Percentiles rank a stretch among this genome's conserved stretches.
These are phyloP conservation scores for Barypeithes pellucidus DNA, from an alignment of 2,888 invertebrate species.

Conservation along the genomic window DNA sequence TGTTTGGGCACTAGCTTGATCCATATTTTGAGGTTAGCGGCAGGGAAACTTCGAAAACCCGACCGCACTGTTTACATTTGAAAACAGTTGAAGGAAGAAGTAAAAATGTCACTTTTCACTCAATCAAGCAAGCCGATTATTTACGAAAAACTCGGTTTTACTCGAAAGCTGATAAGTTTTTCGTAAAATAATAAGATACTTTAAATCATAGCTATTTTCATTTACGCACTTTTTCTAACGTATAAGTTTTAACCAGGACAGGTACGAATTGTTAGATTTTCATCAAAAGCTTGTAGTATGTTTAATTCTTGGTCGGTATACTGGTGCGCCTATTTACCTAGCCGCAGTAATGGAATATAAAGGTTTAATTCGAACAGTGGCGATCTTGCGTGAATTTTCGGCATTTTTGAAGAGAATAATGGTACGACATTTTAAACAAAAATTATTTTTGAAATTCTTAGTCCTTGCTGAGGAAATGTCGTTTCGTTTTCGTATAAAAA, in stretches of 20 bases:
- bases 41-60: conserved; percentile 33
- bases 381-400: too few species aligned
- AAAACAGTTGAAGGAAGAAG: conserved; percentile 37
- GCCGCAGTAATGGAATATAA: too few species aligned
- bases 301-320: too few species aligned
- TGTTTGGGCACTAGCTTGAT: conserved; percentile 36
- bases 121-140: conserved; percentile 24
- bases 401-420: too few species aligned
- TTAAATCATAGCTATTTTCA: background rate
- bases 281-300: conserved; percentile 6
- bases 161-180: conserved; percentile 1
- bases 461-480: too few species aligned
- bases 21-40: conserved; percentile 49
- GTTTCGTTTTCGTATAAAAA: too few species aligned
- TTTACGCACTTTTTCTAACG: conserved; percentile 31
- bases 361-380: too few species aligned
- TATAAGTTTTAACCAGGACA: conserved; percentile 25
- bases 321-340: too few species aligned
- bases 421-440: too few species aligned
- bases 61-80: conserved; percentile 43
- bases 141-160: background rate
- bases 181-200: background rate
- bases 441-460: too few species aligned
- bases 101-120: conserved; percentile 39
- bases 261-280: conserved; percentile 31